Evolutionary conservation across 2,113 vertebrate species (phyloP), one percentile per base, ranked within the genome.

Genomic region (Climacteris rufus): DNA sequence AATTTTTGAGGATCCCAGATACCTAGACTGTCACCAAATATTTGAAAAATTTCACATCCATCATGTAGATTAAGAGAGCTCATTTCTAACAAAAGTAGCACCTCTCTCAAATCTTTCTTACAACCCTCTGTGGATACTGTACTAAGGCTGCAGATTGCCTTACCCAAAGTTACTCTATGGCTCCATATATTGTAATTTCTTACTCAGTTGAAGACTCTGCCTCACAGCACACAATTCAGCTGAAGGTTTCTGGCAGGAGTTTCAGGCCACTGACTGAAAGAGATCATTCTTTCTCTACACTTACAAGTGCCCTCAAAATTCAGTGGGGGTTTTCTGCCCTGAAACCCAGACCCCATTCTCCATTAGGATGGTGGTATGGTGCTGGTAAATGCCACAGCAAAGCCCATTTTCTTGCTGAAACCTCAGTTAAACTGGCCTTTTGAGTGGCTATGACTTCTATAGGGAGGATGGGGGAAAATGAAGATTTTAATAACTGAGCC

Each of bases 71-170:
- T 35, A 52, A 80, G 6, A 27, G 15, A 70, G 24, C 5, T 90
- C 2, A 20, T 56, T 88, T 70, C 42, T 80, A n/a, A 44, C 3
- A 16, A 1, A 2, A 50, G 3, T 2, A 59, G 15, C 10, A 39
- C 3, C 19, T 65, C 59, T 60, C 4, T 9, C 25, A 64, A 77
- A 87, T 27, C 9, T 82, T 53, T 71, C 9, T 13, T 45, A 75
- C 8, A 87, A 9, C 3, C 10, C 14, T 30, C 47, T 4, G 2
- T 27, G 7, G 22, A 10, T 56, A 7, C 13, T 0, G 0, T 28
- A 28, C 7, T 52, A 37, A 70, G 47, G 53, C 56, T 88, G 47
- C 59, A 69, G 33, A 47, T 4, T 50, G 5, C 17, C 69, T 77
- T 25, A 14, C 30, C 21, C 18, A 44, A 35, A 56, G 56, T 22